Base-by-base conservation (phyloP, 1,140 invertebrate species). In the Ceratina japonica region DNA sequence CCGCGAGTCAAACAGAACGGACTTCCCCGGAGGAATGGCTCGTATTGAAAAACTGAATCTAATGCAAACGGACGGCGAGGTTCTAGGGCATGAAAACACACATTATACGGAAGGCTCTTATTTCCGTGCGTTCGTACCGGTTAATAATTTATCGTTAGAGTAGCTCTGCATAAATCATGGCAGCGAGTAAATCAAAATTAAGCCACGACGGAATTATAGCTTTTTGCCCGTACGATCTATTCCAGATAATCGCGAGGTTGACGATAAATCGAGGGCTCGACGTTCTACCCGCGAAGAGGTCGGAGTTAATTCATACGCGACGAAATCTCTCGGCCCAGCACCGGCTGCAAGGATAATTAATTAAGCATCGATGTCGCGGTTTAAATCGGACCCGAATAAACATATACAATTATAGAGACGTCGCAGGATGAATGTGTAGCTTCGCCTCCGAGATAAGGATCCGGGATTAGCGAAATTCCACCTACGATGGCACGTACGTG, bases 391-490 rank as follows among this genome's bases (percentile, higher is more conserved):
- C 18, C 7, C 18, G 16, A 31, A 66, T 63, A 18, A 63, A 51
- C 24, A 62, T n/a, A 24, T 71, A 44, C 22, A 37, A 61, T 56
- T 52, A 24, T 0, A 22, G 27, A 51, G n/a, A 20, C 7, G 24
- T 52, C 20, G 5, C n/a, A 22, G 15, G 22, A 37, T 66, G 37
- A 79, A 73, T 61, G 20, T 52, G 54, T 31, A 51, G 13, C 49
- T 15, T 31, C 16, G 20, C 44, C 52, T 54, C 37, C 24, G 52
- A 62, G 76, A 84, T 75, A 75, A 68, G 27, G 66, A 84, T 75
- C 76, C 44, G 44, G 22, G 24, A 44, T 22, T 56, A 56, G 54
- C 65, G 56, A 82, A 74, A 64, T 72, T 65, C 59, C 56, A 20
- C 3, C 44, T 61, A 27, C 44, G 64, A 49, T 44, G 27, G 22